Evolutionary conservation across 2,113 vertebrate genomes (phyloP).

Genomic region (Corynorhinus townsendii): DNA sequence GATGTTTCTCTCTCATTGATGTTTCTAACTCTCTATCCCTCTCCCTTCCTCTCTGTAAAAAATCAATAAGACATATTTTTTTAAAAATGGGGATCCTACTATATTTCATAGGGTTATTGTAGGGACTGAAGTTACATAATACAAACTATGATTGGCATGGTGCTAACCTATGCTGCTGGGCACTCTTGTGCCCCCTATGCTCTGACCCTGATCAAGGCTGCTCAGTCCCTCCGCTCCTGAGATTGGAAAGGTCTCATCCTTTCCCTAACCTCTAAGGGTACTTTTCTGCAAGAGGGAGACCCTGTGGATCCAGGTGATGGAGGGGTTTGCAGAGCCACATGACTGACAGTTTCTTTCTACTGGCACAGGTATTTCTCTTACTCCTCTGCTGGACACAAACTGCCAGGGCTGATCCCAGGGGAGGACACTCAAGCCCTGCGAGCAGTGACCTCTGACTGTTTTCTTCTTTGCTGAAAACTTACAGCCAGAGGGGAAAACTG

Average conservation of each 20-base stretch:
- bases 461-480: neutral
- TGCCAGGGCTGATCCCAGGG: neutral
- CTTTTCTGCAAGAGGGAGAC: neutral
- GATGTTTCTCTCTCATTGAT: no score
- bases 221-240: neutral
- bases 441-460: neutral
- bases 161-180: neutral
- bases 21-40: no score
- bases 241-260: neutral
- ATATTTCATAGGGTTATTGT: neutral
- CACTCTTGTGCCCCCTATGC: neutral
- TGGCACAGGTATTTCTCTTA: neutral
- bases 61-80: no score
- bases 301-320: neutral
- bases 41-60: no score
- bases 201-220: neutral
- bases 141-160: neutral
- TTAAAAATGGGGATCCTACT: neutral
- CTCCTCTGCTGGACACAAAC: neutral
- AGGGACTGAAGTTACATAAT: neutral
- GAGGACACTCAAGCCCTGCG: neutral
- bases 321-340: neutral
- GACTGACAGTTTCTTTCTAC: neutral
- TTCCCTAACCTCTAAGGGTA: neutral
- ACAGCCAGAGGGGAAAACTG: neutral